Base-by-base conservation (phyloP, 2,888 invertebrate genomes). In the Drosophila testacea region DNA sequence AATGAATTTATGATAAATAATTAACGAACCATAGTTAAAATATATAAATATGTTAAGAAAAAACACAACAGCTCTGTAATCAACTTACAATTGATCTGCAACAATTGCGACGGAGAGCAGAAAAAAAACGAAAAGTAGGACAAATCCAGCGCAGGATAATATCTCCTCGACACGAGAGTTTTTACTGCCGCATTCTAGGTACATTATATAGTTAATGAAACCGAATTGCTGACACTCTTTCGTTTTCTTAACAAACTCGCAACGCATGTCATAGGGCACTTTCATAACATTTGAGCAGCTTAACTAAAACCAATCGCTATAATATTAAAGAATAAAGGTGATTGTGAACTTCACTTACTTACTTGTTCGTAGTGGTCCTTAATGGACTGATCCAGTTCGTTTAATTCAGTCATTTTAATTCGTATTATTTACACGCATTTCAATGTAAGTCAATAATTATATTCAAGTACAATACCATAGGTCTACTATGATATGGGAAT, bases 21-120 rank as follows among this genome's bases (percentile, higher is more conserved):
- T 2, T 22, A 22, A 22, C 22, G 22, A 22, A 22, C 22, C 22
- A 22, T 2, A 22, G 22, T 2, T 22, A 22, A 22, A 22, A 2
- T 22, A 22, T 22, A 22, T 22, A 22, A 22, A 22, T 22, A 22
- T 22, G 22, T 22, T 22, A 16, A 16, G n/a, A 16, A 16, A 16
- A 16, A 16, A 16, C 1, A 16, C 16, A 16, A 16, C 16, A 34
- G 1, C 34, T 7, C 34, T 34, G 6, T 7, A 4, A 50, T 10
- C 3, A 13, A 59, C 66, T 48, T 36, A 66, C 66, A 60, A 66
- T 54, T 41, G 51, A 52, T 66, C 60, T 2, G 60, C 66, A 6
- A 60, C 42, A 36, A 66, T 48, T 1, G 52, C 54, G 1, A 66
- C 28, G 34, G 13, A 47, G 13, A 54, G 28, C 10, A 66, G n/a